These are phyloP conservation scores for Uromys caudimaculatus DNA, from an alignment of 2,797 vertebrate genomes.

Conservation along the genomic window DNA sequence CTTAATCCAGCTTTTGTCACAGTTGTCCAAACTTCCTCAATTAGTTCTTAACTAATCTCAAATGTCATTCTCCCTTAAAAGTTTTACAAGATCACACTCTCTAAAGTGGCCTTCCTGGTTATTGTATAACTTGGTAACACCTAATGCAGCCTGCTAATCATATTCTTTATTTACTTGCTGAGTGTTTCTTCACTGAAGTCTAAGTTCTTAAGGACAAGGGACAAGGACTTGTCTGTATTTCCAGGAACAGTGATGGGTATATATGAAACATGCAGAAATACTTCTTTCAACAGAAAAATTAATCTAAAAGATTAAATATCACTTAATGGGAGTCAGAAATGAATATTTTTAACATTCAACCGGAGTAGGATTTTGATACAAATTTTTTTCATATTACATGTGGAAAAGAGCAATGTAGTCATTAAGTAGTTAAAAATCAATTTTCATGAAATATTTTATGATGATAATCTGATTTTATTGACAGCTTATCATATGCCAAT, in stretches of 20 bases:
- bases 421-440: neutral
- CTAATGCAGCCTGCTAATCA: neutral
- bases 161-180: neutral
- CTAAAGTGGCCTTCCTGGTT: neutral
- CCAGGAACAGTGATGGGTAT: neutral
- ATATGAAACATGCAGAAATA: neutral
- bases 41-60: neutral
- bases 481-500: neutral
- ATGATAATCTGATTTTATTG: constrained; percentile 19
- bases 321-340: neutral
- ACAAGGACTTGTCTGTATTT: neutral
- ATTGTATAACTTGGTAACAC: neutral
- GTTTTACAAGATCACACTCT: neutral
- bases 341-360: constrained; percentile 25
- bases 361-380: neutral
- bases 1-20: neutral
- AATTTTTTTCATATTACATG: neutral
- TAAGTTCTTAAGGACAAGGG: neutral
- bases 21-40: neutral
- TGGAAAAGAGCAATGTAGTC: neutral
- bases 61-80: neutral
- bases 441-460: constrained; percentile 27
- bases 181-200: neutral
- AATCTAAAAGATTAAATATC: constrained; percentile 40
- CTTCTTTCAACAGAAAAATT: constrained; percentile 8